Conservation (phyloP, 2,113 vertebrate genomes). For the Prunella fulvescens region DNA sequence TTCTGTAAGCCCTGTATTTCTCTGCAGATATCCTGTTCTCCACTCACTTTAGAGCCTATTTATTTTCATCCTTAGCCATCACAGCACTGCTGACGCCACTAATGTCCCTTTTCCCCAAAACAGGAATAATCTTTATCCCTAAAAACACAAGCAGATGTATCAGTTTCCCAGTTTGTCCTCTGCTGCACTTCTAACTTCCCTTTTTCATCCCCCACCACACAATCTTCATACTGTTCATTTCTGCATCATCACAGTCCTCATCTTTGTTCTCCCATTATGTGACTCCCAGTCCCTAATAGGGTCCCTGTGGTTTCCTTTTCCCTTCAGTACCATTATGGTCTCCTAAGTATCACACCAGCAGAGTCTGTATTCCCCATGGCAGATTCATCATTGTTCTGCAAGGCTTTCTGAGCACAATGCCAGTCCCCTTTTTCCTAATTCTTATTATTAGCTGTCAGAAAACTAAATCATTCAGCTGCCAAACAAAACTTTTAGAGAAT, state of each 20-base stretch:
- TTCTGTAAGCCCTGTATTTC: not conserved
- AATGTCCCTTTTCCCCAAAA: not conserved
- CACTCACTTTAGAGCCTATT: not conserved
- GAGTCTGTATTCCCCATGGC: not conserved
- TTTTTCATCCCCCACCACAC: not conserved
- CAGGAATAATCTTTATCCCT: not conserved
- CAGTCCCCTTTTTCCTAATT: not conserved
- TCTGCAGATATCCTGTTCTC: not conserved
- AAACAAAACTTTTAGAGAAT: not conserved
- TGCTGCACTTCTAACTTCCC: not conserved
- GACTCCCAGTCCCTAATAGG: not conserved
- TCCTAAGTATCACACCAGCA: not conserved
- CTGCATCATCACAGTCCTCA: not conserved
- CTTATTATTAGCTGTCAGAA: not conserved
- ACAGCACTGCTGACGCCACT: not conserved
- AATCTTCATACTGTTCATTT: not conserved
- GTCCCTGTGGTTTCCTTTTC: not conserved
- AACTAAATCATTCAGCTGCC: not conserved
- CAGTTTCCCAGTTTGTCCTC: not conserved
- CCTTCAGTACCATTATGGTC: rapidly evolving
- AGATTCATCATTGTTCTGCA: not conserved
- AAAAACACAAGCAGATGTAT: not conserved
- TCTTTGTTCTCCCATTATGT: not conserved
- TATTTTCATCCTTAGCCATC: not conserved
- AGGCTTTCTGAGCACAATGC: not conserved